Conservation (phyloP, 1,140 invertebrate genomes). For the Trichogramma pretiosum region DNA sequence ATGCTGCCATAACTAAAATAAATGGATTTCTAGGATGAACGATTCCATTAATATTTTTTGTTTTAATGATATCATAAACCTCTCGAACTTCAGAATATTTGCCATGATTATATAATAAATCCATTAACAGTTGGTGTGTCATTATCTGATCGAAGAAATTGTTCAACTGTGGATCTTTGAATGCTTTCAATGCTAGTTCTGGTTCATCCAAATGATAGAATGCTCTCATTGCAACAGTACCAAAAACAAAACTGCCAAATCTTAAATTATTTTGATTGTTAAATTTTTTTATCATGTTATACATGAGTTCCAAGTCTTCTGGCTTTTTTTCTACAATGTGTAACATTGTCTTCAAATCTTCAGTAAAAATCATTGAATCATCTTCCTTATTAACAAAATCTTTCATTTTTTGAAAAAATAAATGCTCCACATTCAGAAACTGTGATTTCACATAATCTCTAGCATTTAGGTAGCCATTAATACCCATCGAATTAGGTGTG, state of each 20-base stretch:
- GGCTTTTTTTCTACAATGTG: conserved; percentile 54
- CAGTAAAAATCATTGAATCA: conserved; percentile 67
- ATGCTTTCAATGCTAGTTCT: conserved; percentile 56
- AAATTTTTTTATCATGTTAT: conserved; percentile 63
- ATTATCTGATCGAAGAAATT: conserved; percentile 65
- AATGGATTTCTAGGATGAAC: conserved; percentile 60
- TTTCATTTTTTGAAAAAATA: conserved; percentile 60
- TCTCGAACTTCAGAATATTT: conserved; percentile 61
- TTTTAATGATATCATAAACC: conserved; percentile 52
- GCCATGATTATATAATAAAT: conserved; percentile 61
- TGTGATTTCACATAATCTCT: conserved; percentile 48
- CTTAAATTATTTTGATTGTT: conserved; percentile 61
- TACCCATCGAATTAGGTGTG: conserved; percentile 47
- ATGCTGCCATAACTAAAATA: conserved; percentile 57
- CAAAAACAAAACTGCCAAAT: conserved; percentile 73
- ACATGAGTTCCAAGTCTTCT: conserved; percentile 55
- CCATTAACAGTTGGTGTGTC: conserved; percentile 59
- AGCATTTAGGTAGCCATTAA: conserved; percentile 49
- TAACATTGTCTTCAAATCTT: conserved; percentile 76
- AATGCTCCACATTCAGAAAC: conserved; percentile 50
- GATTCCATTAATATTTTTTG: conserved; percentile 47
- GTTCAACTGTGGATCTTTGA: conserved; percentile 51
- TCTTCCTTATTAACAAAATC: conserved; percentile 47
- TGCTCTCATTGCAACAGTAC: conserved; percentile 74
- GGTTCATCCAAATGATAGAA: conserved; percentile 63